Base-by-base conservation (phyloP, 2,113 vertebrate genomes). In the Indri indri region DNA sequence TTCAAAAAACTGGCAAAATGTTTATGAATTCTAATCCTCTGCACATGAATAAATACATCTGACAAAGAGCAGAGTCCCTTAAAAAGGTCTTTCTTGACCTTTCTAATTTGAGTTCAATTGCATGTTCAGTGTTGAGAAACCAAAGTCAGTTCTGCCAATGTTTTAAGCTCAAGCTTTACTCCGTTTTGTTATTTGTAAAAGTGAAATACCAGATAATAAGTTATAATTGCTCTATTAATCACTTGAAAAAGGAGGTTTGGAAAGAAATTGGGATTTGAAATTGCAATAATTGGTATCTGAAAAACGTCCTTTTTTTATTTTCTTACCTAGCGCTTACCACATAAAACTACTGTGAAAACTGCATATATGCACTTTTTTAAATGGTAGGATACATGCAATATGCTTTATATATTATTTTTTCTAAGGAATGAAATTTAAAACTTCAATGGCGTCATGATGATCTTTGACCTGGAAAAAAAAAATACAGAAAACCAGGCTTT, bases 31-130 rank as follows among this genome's bases (percentile, higher is more conserved):
- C 98, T 99, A 99, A 99, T 99, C 97, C 98, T 98, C 98, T 98
- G 95, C 98, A 99, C 98, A 99, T 99, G 99, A 99, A 99, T 98
- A 99, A 99, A 99, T 99, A 99, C 84, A 98, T 99, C 96, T 99
- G 99, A 99, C 98, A 99, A 99, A 99, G 98, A 98, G 98, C 99
- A 99, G 98, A 98, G 97, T 98, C 98, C 97, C 96, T 98, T 96
- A 97, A 88, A 98, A 98, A 98, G 96, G 97, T 96, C 97, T 97
- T 98, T 98, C 96, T 96, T 98, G 98, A 98, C 98, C 98, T 98
- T 98, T 95, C 94, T 99, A 99, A 99, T 99, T 98, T 98, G 97
- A 99, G 98, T 98, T 99, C 98, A 99, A 98, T 98, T 99, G 97
- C 91, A 97, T 95, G 89, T 92, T 96, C 91, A 96, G 92, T 88